Conservation (phyloP, 2,113 vertebrate genomes). For the Dipodomys ordii region DNA sequence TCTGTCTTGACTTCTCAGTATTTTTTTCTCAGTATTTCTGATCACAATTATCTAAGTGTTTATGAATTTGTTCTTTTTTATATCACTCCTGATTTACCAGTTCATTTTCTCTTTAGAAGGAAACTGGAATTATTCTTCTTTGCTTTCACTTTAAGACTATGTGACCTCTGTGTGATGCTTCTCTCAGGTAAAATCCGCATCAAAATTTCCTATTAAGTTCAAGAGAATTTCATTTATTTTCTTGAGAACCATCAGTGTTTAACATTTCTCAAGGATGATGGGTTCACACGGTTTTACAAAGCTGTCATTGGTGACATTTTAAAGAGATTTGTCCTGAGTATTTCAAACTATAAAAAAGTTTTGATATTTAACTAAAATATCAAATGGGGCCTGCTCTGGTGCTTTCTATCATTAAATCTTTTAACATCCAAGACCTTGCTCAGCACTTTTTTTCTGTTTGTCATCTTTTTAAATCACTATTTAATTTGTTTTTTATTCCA, state of each 20-base stretch:
- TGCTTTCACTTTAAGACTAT: constrained; percentile 40
- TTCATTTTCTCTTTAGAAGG: constrained; percentile 30
- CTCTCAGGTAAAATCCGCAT: constrained; percentile 31
- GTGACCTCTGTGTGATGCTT: not conserved
- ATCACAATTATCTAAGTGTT: not conserved
- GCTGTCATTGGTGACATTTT: constrained; percentile 76
- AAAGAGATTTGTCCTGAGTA: constrained; percentile 57
- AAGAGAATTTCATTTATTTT: constrained; percentile 59
- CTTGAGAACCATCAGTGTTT: constrained; percentile 55
- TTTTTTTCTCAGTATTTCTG: not conserved
- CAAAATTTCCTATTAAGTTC: constrained; percentile 51
- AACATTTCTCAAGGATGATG: constrained; percentile 66
- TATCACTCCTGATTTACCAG: not conserved
- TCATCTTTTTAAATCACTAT: not conserved
- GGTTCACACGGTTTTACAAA: constrained; percentile 71
- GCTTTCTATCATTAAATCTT: constrained; percentile 69
- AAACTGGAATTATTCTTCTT: not conserved
- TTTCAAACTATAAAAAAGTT: constrained; percentile 65
- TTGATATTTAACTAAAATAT: constrained; percentile 80
- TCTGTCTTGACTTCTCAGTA: not conserved
- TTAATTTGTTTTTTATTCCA: not conserved
- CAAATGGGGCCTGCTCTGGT: constrained; percentile 38
- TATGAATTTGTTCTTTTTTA: not conserved
- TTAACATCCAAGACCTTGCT: not conserved
- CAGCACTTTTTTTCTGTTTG: constrained; percentile 38